These are phyloP conservation scores for Zophobas morio DNA, from an alignment of 1,140 invertebrate genomes.

Conservation along the genomic window DNA sequence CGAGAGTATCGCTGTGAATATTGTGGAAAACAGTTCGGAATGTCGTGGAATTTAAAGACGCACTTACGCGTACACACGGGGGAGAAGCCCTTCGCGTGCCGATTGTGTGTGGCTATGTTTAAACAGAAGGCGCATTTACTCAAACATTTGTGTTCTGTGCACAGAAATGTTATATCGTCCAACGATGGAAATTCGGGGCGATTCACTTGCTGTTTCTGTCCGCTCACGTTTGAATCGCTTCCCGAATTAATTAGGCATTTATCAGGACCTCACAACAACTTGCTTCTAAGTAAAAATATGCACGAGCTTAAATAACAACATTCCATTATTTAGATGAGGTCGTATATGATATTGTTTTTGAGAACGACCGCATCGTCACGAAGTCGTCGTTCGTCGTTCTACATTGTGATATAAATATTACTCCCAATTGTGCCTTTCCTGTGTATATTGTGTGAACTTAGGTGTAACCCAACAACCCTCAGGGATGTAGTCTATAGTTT, in stretches of 20 bases:
- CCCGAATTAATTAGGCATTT: constrained; percentile 88
- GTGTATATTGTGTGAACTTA: constrained; percentile 50
- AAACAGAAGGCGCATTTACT: constrained; percentile 89
- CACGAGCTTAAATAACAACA: constrained; percentile 76
- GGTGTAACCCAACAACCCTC: constrained; percentile 57
- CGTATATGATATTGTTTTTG: constrained; percentile 53
- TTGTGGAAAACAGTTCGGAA: constrained; percentile 90
- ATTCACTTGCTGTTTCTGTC: constrained; percentile 90
- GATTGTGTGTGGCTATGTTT: constrained; percentile 90
- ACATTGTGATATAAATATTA: constrained; percentile 48
- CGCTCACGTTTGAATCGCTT: constrained; percentile 84
- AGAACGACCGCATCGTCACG: constrained; percentile 56
- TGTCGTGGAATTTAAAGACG: constrained; percentile 91
- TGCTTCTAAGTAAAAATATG: constrained; percentile 88
- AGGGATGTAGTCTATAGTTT: constrained; percentile 54
- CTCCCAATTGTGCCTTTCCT: constrained; percentile 53
- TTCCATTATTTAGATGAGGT: constrained; percentile 61
- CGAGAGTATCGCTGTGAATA: constrained; percentile 89
- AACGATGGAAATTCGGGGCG: constrained; percentile 78
- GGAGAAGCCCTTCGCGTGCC: constrained; percentile 89
- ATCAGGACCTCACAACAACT: constrained; percentile 88
- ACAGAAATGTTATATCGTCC: constrained; percentile 85
- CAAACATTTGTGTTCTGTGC: constrained; percentile 89
- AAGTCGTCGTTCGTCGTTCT: constrained; percentile 2
- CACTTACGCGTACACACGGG: constrained; percentile 88